Conservation (phyloP, 92 coral and sea anemone genomes). For the Umimayanthus kanabou region DNA sequence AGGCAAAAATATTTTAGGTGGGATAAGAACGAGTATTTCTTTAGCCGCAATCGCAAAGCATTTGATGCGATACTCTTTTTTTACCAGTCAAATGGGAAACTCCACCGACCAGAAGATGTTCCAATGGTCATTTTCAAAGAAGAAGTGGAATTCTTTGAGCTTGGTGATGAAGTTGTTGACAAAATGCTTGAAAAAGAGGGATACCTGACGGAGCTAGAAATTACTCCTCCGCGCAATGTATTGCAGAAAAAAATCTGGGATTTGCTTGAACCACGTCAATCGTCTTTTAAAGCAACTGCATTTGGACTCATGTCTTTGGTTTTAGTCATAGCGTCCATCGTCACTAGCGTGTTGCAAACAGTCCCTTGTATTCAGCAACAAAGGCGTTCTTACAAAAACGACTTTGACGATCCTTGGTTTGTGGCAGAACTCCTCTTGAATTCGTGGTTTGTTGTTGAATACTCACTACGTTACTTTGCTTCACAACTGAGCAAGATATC, state of each 20-base stretch:
- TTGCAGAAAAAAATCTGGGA: constrained; percentile 46
- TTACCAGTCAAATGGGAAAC: constrained; percentile 58
- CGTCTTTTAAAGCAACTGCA: constrained; percentile 34
- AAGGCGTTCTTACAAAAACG: neutral
- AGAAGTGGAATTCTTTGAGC: constrained; percentile 58
- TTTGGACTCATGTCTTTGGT: constrained; percentile 33
- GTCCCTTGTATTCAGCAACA: constrained; percentile 1
- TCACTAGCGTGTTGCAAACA: constrained; percentile 29
- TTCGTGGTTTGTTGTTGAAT: constrained; percentile 51
- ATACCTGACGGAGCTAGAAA: constrained; percentile 35
- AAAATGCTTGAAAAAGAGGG: constrained; percentile 48
- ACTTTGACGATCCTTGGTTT: constrained; percentile 40
- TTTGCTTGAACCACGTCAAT: constrained; percentile 45
- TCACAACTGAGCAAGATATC: constrained; percentile 41
- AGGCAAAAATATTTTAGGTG: constrained; percentile 46
- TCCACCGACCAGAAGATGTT: constrained; percentile 48
- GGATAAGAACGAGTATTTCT: constrained; percentile 46
- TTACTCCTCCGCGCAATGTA: constrained; percentile 18
- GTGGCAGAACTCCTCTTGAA: constrained; percentile 22
- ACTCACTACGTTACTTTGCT: constrained; percentile 40
- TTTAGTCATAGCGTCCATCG: constrained; percentile 40
- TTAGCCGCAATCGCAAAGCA: constrained; percentile 59
- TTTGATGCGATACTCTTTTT: constrained; percentile 57
- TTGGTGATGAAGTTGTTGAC: constrained; percentile 49
- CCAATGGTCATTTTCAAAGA: constrained; percentile 47